Percentiles rank a stretch among this genome's conserved stretches.
Conservation (phyloP, 2,888 invertebrate species). For the Torymus auratus region DNA sequence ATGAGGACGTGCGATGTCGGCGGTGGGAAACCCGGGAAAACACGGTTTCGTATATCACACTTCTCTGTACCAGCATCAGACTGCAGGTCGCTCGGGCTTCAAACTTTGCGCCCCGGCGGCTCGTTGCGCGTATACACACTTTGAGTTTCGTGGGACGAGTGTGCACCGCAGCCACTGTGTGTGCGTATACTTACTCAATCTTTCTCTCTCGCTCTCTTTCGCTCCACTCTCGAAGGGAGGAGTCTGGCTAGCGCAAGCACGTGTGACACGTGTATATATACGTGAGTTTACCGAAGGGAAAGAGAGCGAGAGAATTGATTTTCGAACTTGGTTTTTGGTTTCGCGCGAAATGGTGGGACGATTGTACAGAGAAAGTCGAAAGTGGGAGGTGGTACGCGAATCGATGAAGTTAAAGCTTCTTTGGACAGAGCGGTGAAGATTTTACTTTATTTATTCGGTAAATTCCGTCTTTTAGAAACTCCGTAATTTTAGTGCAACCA, state of each 20-base stretch:
- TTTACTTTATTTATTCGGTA: no score
- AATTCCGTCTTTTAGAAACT: no score
- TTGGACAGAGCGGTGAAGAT: no score
- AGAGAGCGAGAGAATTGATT: constrained; percentile 23
- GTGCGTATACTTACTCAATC: constrained; percentile 41
- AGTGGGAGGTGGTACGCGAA: no score
- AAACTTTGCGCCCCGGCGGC: constrained; percentile 20
- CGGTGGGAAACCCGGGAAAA: constrained; percentile 1
- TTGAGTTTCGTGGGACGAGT: neutral
- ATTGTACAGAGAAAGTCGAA: no score
- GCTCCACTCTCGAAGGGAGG: neutral
- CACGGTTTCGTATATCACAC: neutral
- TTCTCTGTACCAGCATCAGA: neutral
- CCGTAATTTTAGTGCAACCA: no score
- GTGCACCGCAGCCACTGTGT: neutral
- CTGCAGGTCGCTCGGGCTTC: neutral
- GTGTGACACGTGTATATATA: constrained; percentile 13
- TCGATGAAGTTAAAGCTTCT: no score
- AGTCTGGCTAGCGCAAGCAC: constrained; percentile 5
- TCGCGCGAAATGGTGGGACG: neutral
- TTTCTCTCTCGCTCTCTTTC: constrained; percentile 24
- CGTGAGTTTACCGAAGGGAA: constrained; percentile 8
- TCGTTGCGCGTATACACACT: constrained; percentile 26
- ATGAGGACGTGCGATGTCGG: constrained; percentile 10
- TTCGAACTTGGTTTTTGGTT: constrained; percentile 21